Evolutionary conservation across 92 coral and sea anemone genomes (phyloP).

Genomic region (Paragorgia papillata): DNA sequence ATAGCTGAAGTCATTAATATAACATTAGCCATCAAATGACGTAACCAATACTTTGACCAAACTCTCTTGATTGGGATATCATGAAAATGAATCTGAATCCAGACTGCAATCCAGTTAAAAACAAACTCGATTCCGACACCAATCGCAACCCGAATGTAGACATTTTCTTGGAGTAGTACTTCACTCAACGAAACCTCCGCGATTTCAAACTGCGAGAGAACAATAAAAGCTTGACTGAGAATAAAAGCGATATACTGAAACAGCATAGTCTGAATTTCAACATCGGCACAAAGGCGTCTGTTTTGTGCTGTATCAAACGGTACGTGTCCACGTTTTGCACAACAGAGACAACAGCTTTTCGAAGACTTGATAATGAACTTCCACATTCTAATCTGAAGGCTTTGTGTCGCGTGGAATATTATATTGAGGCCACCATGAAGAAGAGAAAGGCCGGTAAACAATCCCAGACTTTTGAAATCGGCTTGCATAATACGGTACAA

Average conservation of each 20-base stretch:
- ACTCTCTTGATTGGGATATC: slow-evolving; percentile 58
- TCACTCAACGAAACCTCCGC: neutral
- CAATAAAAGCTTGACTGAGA: slow-evolving; percentile 2
- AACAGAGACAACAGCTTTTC: slow-evolving; percentile 30
- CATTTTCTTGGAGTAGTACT: slow-evolving; percentile 26
- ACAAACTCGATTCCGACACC: slow-evolving; percentile 70
- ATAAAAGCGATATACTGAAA: slow-evolving; percentile 51
- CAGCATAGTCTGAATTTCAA: slow-evolving; percentile 68
- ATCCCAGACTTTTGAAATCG: slow-evolving; percentile 55
- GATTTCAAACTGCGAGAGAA: neutral
- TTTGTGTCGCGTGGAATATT: slow-evolving; percentile 57
- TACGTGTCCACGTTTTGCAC: slow-evolving; percentile 11
- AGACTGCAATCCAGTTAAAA: slow-evolving; percentile 58
- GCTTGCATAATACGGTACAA: slow-evolving; percentile 73
- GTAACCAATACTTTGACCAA: slow-evolving; percentile 60
- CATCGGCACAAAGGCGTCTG: slow-evolving; percentile 76
- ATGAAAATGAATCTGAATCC: slow-evolving; percentile 51
- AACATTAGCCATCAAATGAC: slow-evolving; percentile 44
- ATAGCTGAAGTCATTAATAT: slow-evolving; percentile 40
- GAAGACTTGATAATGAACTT: slow-evolving; percentile 24
- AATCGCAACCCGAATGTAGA: slow-evolving; percentile 50
- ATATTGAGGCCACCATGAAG: slow-evolving; percentile 67
- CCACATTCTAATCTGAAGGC: slow-evolving; percentile 62
- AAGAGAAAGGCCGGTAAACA: slow-evolving; percentile 61
- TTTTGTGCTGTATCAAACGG: slow-evolving; percentile 59